A percentile compares a stretch with the other conserved stretches of the same genome.
These are phyloP conservation scores for Globodera rostochiensis DNA, from an alignment of 1,140 invertebrate genomes.

Conservation along the genomic window DNA sequence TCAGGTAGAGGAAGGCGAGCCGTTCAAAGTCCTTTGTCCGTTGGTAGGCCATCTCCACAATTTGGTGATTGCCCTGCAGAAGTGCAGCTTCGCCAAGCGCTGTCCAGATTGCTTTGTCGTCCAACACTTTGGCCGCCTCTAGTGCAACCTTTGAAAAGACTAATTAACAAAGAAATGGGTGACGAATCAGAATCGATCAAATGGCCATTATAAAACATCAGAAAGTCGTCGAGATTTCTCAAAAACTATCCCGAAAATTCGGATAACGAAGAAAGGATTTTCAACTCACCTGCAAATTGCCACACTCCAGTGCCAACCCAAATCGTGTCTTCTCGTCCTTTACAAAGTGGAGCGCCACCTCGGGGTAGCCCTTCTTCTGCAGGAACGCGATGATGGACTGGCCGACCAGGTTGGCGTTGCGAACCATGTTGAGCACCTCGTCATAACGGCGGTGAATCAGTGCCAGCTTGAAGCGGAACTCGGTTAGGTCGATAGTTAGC, in stretches of 20 bases:
- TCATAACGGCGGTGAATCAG: conserved; percentile 95
- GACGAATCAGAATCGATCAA: too few species aligned
- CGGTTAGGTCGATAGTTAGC: conserved; percentile 91
- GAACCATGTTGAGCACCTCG: conserved; percentile 92
- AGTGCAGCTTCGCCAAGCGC: conserved; percentile 90
- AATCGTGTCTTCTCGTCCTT: conserved; percentile 98
- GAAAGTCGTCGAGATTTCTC: too few species aligned
- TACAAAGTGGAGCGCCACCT: conserved; percentile 98
- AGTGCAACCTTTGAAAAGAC: conserved; percentile 68
- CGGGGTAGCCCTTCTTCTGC: conserved; percentile 98
- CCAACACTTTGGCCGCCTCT: conserved; percentile 88
- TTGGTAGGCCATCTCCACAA: conserved; percentile 98
- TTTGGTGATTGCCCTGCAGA: conserved; percentile 71
- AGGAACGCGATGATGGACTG: conserved; percentile 98
- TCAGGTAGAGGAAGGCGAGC: conserved; percentile 93
- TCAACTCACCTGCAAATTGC: conserved; percentile 86
- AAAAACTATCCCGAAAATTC: too few species aligned
- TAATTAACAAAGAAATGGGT: too few species aligned
- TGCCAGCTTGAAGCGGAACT: conserved; percentile 96
- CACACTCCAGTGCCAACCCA: conserved; percentile 92
- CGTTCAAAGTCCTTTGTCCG: conserved; percentile 99
- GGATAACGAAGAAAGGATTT: background rate
- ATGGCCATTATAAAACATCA: too few species aligned
- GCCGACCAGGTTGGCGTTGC: conserved; percentile 91
- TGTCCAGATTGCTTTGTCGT: conserved; percentile 94